These are phyloP conservation scores for Arctocebus calabarensis DNA, from an alignment of 2,797 vertebrate genomes.

Conservation along the genomic window DNA sequence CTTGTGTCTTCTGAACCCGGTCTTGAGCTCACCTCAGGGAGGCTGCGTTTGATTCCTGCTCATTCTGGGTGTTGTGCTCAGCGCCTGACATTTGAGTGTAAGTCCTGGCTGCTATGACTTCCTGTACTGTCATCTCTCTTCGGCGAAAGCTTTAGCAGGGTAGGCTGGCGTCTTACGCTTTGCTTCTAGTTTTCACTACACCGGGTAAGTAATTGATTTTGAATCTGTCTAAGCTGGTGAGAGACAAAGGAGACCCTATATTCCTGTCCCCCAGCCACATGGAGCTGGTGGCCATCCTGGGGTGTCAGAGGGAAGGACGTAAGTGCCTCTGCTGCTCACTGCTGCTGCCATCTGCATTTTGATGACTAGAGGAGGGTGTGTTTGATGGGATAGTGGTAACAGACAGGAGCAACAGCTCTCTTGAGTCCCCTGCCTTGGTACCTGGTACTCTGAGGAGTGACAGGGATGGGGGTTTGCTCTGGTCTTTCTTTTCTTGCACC, in stretches of 20 bases:
- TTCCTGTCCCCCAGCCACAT: neutral
- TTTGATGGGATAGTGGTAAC: neutral
- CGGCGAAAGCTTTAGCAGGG: neutral
- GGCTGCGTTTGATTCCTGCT: neutral
- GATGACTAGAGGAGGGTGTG: neutral
- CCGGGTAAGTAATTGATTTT: neutral
- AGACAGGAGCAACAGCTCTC: neutral
- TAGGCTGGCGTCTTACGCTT: neutral
- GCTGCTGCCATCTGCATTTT: neutral
- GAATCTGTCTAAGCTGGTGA: neutral
- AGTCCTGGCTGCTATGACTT: neutral
- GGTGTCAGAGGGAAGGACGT: neutral
- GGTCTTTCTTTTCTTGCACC: neutral
- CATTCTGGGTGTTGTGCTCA: neutral
- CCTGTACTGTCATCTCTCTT: neutral
- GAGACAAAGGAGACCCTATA: neutral
- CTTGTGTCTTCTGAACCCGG: neutral
- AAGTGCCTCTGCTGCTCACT: fast-evolving
- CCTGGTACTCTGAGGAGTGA: neutral
- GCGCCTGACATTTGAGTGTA: fast-evolving
- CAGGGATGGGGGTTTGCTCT: neutral
- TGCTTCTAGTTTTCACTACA: neutral
- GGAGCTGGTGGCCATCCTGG: neutral
- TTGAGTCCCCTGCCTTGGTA: neutral
- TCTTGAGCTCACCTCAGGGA: neutral